Base-by-base conservation (phyloP, 1,140 invertebrate genomes). In the Drosophila takahashii region DNA sequence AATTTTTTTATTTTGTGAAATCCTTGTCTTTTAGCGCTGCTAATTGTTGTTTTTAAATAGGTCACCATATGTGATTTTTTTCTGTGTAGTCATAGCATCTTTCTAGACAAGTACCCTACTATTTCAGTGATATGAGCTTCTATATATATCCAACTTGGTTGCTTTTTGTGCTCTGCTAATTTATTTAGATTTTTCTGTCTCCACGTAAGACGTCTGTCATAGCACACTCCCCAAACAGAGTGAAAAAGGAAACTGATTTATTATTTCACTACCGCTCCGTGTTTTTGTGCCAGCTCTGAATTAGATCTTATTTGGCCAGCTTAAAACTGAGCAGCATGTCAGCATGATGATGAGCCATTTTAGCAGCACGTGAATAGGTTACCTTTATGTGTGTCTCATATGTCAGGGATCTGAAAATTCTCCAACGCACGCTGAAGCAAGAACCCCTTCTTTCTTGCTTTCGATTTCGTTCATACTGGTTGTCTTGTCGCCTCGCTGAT, bases 161-260 rank as follows among this genome's bases (percentile, higher is more conserved):
- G 6, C 34, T 69, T 67, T 70, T 59, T 59, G 41, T 48, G n/a
- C 27, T 36, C 26, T 39, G 27, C 29, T 66, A 15, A 69, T 69
- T 70, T 70, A 34, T 54, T 70, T 34, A 57, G 66, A 70, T 70
- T 42, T 70, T 57, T 56, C 32, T 34, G 29, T 56, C 16, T 70
- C 64, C 65, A 70, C 66, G 50, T 70, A 69, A 47, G 48, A 6
- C 22, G 11, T n/a, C 66, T 69, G 64, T 65, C 64, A 39, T 13
- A 16, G 37, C 9, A 42, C 37, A 60, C 27, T 15, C n/a, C 13
- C n/a, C 61, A 66, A 65, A 65, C 42, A 47, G 11, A 26, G 41
- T 15, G 18, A 57, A 67, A 54, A 70, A 42, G 34, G 13, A 22
- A 45, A 32, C 66, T 70, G 65, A 70, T 70, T 70, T 70, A 70